These are phyloP conservation scores for Myanophis thanlyinensis DNA, from an alignment of 2,113 vertebrate genomes.

Conservation along the genomic window DNA sequence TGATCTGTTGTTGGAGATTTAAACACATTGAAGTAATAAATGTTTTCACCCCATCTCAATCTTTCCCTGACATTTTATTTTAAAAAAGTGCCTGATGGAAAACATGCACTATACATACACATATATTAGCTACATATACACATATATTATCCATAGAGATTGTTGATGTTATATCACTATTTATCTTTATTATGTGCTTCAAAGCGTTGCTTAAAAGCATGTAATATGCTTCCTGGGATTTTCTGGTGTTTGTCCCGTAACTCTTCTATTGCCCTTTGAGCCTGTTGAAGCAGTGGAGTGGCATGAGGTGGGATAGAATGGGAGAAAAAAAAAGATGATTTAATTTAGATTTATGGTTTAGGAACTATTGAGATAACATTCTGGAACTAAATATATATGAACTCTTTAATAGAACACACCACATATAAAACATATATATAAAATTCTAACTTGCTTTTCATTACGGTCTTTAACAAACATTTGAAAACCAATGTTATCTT, in stretches of 20 bases:
- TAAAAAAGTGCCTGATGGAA: neutral
- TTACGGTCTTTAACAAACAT: neutral
- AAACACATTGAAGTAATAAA: neutral
- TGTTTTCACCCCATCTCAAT: neutral
- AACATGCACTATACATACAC: neutral
- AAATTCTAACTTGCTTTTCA: neutral
- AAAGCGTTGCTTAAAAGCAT: slow-evolving; percentile 80
- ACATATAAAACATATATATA: neutral
- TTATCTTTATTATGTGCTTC: neutral
- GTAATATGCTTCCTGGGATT: slow-evolving; percentile 79
- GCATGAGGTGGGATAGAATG: neutral
- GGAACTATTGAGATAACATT: neutral
- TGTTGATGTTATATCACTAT: neutral
- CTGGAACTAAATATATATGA: neutral
- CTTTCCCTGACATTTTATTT: neutral
- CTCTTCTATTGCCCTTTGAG: slow-evolving; percentile 77
- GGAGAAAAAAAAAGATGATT: neutral
- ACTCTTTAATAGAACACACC: neutral
- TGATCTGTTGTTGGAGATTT: neutral
- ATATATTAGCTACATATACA: neutral
- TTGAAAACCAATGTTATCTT: neutral
- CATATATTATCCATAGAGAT: neutral
- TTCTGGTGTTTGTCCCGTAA: slow-evolving; percentile 82
- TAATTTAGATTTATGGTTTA: neutral
- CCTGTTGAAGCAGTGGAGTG: slow-evolving; percentile 55